These are phyloP conservation scores for Nomada lathburiana DNA, from an alignment of 2,888 invertebrate genomes.

Conservation along the genomic window DNA sequence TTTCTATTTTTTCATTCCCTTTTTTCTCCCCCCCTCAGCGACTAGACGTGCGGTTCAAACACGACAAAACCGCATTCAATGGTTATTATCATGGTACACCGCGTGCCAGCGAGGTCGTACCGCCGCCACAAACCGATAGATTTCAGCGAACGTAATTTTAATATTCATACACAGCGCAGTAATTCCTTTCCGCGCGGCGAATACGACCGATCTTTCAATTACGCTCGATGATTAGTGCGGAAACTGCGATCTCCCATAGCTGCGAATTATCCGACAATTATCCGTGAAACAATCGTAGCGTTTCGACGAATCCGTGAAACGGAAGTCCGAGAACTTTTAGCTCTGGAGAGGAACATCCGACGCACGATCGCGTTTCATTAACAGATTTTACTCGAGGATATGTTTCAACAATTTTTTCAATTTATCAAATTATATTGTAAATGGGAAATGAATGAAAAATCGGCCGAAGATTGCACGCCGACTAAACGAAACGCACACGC, in stretches of 20 bases:
- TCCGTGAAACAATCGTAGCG: neutral
- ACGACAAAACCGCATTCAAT: conserved; percentile 37
- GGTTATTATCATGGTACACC: conserved; percentile 39
- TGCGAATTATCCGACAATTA: neutral
- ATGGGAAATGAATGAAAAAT: too few species aligned
- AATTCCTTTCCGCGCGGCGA: neutral
- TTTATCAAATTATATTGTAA: too few species aligned
- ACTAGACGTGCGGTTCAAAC: neutral
- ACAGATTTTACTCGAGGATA: too few species aligned
- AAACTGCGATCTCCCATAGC: neutral
- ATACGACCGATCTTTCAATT: neutral
- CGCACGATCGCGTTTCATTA: too few species aligned
- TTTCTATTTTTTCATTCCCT: conserved; percentile 6
- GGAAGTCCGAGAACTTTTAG: neutral
- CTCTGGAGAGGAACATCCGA: too few species aligned
- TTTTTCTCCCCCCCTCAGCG: neutral
- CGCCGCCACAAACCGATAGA: conserved; percentile 18
- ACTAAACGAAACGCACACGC: too few species aligned
- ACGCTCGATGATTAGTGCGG: conserved; percentile 1
- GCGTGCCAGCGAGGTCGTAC: conserved; percentile 28
- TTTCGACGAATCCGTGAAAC: neutral
- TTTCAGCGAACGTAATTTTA: conserved; percentile 39
- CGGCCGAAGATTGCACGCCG: too few species aligned
- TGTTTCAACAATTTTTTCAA: too few species aligned
- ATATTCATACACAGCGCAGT: conserved; percentile 17